These are phyloP conservation scores for Odontesthes bonariensis DNA, from an alignment of 2,113 vertebrate species.

Conservation along the genomic window DNA sequence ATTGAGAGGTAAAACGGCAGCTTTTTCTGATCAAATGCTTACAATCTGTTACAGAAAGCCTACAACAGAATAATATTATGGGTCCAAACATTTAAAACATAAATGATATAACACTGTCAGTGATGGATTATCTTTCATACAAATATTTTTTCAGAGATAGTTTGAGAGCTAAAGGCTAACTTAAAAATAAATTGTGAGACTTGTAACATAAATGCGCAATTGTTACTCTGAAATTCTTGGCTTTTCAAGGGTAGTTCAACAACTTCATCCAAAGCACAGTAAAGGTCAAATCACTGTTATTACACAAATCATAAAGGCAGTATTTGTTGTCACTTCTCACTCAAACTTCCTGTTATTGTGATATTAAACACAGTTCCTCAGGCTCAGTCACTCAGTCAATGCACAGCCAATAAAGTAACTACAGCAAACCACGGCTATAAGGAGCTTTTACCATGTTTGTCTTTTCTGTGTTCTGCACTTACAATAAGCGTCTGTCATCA, in stretches of 20 bases:
- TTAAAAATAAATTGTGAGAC: neutral
- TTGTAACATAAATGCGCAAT: neutral
- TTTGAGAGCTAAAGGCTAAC: conserved; percentile 5
- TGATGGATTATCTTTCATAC: neutral
- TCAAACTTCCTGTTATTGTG: conserved; percentile 5
- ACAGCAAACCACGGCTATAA: neutral
- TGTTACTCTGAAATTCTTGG: neutral
- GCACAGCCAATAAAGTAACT: neutral
- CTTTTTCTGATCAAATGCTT: too few relatives aligned
- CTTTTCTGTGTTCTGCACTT: neutral
- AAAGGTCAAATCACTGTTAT: conserved; percentile 17
- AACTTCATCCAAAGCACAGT: neutral
- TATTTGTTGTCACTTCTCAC: conserved; percentile 13
- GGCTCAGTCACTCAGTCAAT: neutral
- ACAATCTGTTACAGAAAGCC: too few relatives aligned
- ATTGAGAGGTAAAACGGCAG: too few relatives aligned
- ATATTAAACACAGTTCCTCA: neutral
- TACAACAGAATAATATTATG: too few relatives aligned
- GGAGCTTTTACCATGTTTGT: neutral
- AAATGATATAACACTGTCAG: neutral
- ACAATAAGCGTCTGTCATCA: neutral
- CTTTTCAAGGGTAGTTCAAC: neutral
- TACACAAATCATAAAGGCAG: neutral
- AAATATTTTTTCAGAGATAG: neutral
- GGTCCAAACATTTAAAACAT: too few relatives aligned